These are phyloP conservation scores for Myrmecobius fasciatus DNA, from an alignment of 2,113 vertebrate species.

Conservation along the genomic window DNA sequence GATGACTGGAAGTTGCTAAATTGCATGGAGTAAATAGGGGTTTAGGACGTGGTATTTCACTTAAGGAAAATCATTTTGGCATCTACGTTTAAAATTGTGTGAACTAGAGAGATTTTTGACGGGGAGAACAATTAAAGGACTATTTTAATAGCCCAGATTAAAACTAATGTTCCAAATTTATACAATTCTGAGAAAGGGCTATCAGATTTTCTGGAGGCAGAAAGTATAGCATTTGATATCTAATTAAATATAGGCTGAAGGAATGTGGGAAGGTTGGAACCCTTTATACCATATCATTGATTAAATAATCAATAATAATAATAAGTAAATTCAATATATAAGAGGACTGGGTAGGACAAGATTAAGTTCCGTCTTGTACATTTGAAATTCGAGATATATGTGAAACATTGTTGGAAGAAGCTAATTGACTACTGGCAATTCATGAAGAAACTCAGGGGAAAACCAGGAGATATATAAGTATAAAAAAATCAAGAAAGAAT, in stretches of 20 bases:
- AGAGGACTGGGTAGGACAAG: background rate
- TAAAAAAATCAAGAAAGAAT: background rate
- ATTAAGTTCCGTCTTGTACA: background rate
- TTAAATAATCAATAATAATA: background rate
- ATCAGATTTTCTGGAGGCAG: background rate
- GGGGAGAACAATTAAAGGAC: background rate
- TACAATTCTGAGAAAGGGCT: too few species aligned
- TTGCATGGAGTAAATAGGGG: background rate
- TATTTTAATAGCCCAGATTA: background rate
- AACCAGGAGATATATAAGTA: background rate
- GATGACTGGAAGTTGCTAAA: background rate
- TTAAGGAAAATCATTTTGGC: background rate
- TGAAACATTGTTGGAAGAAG: background rate
- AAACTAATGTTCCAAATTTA: too few species aligned
- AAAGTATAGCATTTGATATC: background rate
- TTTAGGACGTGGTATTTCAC: background rate
- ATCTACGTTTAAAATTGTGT: background rate
- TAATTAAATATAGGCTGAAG: background rate
- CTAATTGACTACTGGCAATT: background rate
- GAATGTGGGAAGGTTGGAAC: background rate
- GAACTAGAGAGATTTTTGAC: background rate
- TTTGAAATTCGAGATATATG: background rate
- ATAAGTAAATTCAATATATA: background rate
- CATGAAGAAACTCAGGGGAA: background rate
- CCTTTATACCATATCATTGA: background rate